Evolutionary conservation across 1,140 invertebrate genomes (phyloP).

Genomic region (Hycleus cichorii): DNA sequence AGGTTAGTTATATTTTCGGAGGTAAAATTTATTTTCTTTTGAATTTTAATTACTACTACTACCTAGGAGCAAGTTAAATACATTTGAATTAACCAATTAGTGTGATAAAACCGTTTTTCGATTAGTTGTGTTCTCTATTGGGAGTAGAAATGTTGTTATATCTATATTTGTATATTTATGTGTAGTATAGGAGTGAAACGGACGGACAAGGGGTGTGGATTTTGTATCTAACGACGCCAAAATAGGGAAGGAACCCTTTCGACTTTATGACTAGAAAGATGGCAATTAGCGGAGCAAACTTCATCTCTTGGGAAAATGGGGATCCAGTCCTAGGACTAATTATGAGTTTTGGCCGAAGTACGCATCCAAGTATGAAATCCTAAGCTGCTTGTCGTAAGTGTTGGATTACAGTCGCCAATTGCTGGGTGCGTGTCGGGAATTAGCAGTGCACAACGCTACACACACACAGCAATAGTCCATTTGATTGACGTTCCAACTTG

Average conservation of each 20-base stretch:
- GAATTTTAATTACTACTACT: too few relatives aligned
- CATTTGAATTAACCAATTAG: too few relatives aligned
- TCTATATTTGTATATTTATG: too few relatives aligned
- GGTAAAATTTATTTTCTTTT: too few relatives aligned
- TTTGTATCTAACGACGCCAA: too few relatives aligned
- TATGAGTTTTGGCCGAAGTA: constrained; percentile 15
- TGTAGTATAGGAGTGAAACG: too few relatives aligned
- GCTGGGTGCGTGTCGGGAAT: constrained; percentile 14
- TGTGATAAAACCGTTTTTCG: too few relatives aligned
- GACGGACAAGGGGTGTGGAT: too few relatives aligned
- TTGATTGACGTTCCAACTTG: constrained; percentile 7
- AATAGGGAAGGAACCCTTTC: constrained; percentile 5
- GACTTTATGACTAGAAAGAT: constrained; percentile 9
- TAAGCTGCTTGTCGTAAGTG: constrained; percentile 15
- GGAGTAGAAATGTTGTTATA: too few relatives aligned
- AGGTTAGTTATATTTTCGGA: too few relatives aligned
- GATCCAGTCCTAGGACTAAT: constrained; percentile 9
- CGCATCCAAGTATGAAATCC: constrained; percentile 15
- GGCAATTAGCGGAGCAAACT: constrained; percentile 12
- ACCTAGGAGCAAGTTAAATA: too few relatives aligned
- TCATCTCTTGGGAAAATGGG: constrained; percentile 6
- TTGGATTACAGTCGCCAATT: constrained; percentile 17
- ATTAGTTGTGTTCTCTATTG: too few relatives aligned
- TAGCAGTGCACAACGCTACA: constrained; percentile 4
- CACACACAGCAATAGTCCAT: neutral